A percentile compares a stretch with the other conserved stretches of the same genome.
These are phyloP conservation scores for Leptinotarsa texana DNA, from an alignment of 1,140 invertebrate genomes.

Conservation along the genomic window DNA sequence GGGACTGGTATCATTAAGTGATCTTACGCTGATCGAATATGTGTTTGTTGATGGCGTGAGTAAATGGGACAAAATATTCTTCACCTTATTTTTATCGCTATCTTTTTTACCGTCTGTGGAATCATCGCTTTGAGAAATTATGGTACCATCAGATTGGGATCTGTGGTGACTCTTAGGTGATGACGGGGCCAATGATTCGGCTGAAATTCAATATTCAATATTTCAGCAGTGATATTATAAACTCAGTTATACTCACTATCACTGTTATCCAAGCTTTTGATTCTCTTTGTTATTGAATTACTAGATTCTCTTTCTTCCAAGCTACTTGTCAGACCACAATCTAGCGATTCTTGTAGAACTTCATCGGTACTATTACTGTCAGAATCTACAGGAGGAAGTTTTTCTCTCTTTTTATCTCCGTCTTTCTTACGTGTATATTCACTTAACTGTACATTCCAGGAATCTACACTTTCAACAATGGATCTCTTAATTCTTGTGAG, in stretches of 20 bases:
- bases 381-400: slow-evolving; percentile 36
- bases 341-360: slow-evolving; percentile 24
- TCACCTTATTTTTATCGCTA: slow-evolving; percentile 68
- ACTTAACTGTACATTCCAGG: slow-evolving; percentile 68
- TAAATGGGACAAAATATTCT: slow-evolving; percentile 71
- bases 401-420: slow-evolving; percentile 51
- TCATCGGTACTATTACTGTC: slow-evolving; percentile 35
- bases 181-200: slow-evolving; percentile 37
- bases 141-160: slow-evolving; percentile 56
- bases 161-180: slow-evolving; percentile 56
- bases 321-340: slow-evolving; percentile 15
- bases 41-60: slow-evolving; percentile 59
- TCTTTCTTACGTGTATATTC: slow-evolving; percentile 41
- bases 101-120: slow-evolving; percentile 47
- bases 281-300: slow-evolving; percentile 42
- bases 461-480: slow-evolving; percentile 67
- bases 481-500: slow-evolving; percentile 67
- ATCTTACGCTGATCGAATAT: slow-evolving; percentile 55
- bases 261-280: slow-evolving; percentile 47
- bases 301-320: slow-evolving; percentile 14
- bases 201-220: slow-evolving; percentile 21
- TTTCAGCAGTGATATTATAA: slow-evolving; percentile 16
- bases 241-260: slow-evolving; percentile 31
- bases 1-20: no score
- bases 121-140: slow-evolving; percentile 44